Base-by-base conservation (phyloP, 2,888 invertebrate genomes). In the Toxonevra muliebris region DNA sequence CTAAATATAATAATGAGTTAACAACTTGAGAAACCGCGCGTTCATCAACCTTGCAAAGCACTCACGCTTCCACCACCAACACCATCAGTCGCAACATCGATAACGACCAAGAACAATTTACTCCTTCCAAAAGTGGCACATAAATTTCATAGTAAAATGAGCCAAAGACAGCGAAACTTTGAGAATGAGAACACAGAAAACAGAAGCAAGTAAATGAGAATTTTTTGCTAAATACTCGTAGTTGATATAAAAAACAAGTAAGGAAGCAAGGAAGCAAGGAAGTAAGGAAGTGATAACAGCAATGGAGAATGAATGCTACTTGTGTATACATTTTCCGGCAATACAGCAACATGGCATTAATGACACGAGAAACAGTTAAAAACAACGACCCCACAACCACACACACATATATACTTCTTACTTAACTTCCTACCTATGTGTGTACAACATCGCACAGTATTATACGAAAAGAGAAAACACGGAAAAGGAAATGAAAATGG, bases 401-500 rank as follows among this genome's bases (percentile, higher is more conserved):
- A 54, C 30, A 20, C 58, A 41, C 15, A 11, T 1, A 17, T 8
- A 13, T 4, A 30, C 30, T 4, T 4, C 30, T 30, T 7, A 30
- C 30, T 4, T 7, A 30, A 30, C 30, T 30, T 30, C 30, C 30
- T 30, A 30, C 30, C 30, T 30, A 30, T 17, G 41, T 55, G 50
- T 20, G 52, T 19, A 61, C 17, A 7, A 43, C 13, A 1, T 30
- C 8, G 59, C 55, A 65, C 17, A 42, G 11, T 57, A 63, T 40
- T 48, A 54, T 45, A 19, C 45, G 54, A 54, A 63, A 19, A 30
- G 30, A 30, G 30, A 30, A 7, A 30, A 53, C 50, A 52, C 43
- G 54, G 30, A 40, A 71, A 65, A 58, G 73, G 71, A 72, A 74
- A 71, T 63, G 71, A 65, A 72, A 73, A 72, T 65, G 62, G 64